Evolutionary conservation across 2,113 vertebrate species (phyloP).

Genomic region (Dicentrarchus labrax): DNA sequence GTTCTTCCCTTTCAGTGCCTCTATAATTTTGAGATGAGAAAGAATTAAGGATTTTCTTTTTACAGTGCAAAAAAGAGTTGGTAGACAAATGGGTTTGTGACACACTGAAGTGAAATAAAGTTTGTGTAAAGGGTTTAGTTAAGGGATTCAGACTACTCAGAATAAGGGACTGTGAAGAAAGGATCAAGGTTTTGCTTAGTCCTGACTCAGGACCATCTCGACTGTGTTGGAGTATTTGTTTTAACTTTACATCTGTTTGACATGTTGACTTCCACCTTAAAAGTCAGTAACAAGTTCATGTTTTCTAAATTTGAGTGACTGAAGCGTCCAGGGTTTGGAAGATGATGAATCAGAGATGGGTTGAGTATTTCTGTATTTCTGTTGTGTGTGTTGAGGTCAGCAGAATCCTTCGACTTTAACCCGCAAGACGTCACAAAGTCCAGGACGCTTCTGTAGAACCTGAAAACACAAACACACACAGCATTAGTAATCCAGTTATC

Average conservation of each 20-base stretch:
- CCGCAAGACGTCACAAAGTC: constrained; percentile 92
- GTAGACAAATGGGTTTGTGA: background rate
- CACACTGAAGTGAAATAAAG: background rate
- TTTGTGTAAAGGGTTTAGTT: background rate
- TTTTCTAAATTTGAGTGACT: background rate
- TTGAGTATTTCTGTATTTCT: background rate
- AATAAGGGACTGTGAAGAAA: background rate
- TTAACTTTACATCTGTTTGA: background rate
- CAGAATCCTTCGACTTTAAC: constrained; percentile 89
- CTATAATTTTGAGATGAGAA: background rate
- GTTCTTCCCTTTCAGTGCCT: too few relatives aligned
- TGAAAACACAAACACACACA: constrained; percentile 64
- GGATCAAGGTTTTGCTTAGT: background rate
- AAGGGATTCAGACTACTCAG: background rate
- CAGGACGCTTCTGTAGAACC: constrained; percentile 90
- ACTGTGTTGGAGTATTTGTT: background rate
- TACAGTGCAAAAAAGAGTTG: background rate
- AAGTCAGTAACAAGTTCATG: background rate
- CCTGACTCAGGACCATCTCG: background rate
- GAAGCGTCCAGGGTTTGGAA: background rate
- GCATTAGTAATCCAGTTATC: background rate
- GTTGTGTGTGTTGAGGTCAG: constrained; percentile 75
- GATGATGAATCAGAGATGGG: background rate
- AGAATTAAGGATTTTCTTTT: background rate
- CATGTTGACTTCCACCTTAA: background rate